These are phyloP conservation scores for Catocala nupta DNA, from an alignment of 2,888 invertebrate genomes.

Conservation along the genomic window DNA sequence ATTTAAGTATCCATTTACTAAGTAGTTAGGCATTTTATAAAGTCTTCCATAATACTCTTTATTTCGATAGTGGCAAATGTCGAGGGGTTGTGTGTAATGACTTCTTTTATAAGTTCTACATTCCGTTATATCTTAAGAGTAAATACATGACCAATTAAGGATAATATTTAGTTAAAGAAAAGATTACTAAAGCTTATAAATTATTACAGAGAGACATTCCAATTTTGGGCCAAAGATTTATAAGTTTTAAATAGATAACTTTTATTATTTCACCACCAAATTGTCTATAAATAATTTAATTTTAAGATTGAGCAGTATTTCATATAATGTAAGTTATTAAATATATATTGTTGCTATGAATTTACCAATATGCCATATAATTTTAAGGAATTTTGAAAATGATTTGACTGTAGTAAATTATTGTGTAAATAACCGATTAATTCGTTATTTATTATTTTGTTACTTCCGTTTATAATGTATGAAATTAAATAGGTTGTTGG, in stretches of 20 bases:
- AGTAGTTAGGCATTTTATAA: constrained; percentile 16
- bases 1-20: constrained; percentile 14
- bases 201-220: constrained; percentile 31
- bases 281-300: constrained; percentile 9
- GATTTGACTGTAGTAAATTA: constrained; percentile 38
- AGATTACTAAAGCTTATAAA: too few species aligned
- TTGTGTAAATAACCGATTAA: constrained; percentile 42
- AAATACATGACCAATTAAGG: constrained; percentile 14
- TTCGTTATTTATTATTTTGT: constrained; percentile 48
- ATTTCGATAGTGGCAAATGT: constrained; percentile 13
- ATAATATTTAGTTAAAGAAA: not conserved
- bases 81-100: constrained; percentile 25
- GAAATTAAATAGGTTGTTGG: constrained; percentile 42
- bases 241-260: constrained; percentile 33
- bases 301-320: constrained; percentile 48
- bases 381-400: constrained; percentile 39
- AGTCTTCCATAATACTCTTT: constrained; percentile 50
- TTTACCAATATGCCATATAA: constrained; percentile 62
- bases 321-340: constrained; percentile 22
- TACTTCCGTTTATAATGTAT: constrained; percentile 29
- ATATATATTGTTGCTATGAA: constrained; percentile 35
- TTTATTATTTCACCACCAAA: constrained; percentile 35
- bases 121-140: constrained; percentile 36
- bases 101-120: constrained; percentile 26
- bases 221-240: constrained; percentile 46